Conservation (phyloP, 2,888 invertebrate genomes). For the Melangyna quadrimaculata region DNA sequence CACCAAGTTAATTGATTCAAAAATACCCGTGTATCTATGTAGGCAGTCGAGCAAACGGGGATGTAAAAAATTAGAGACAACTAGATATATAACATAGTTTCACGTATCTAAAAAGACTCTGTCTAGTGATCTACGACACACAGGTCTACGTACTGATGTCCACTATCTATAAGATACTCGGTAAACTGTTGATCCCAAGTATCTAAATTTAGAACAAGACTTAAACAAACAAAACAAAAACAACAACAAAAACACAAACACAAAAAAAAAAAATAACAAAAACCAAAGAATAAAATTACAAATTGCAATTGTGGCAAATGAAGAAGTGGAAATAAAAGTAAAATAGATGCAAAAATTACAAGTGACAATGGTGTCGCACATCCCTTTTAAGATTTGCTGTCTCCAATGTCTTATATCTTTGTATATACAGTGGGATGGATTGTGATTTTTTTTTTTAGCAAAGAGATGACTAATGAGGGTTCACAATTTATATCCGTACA, state of each 20-base stretch:
- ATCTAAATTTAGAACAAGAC: constrained; percentile 64
- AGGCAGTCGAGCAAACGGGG: neutral
- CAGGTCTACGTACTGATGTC: constrained; percentile 48
- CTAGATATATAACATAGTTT: neutral
- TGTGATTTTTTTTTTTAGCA: neutral
- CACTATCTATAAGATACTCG: constrained; percentile 57
- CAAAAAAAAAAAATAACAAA: neutral
- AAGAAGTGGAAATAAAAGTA: constrained; percentile 36
- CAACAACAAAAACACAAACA: neutral
- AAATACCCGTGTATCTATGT: neutral
- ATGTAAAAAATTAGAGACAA: neutral
- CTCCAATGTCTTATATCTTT: neutral
- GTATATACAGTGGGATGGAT: constrained; percentile 1
- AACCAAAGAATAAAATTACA: constrained; percentile 36
- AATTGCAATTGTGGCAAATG: constrained; percentile 62
- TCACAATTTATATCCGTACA: constrained; percentile 29
- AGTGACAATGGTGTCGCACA: constrained; percentile 63
- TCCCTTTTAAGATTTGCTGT: constrained; percentile 35
- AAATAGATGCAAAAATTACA: constrained; percentile 29
- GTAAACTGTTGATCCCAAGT: constrained; percentile 61
- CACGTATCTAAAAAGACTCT: constrained; percentile 32
- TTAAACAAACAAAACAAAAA: neutral
- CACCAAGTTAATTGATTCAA: constrained; percentile 53
- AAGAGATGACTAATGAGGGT: constrained; percentile 59
- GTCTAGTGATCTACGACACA: constrained; percentile 49